phyloP scores from a whole-genome alignment of 2,113 vertebrate genomes.

The Eptesicus fuscus region DNA sequence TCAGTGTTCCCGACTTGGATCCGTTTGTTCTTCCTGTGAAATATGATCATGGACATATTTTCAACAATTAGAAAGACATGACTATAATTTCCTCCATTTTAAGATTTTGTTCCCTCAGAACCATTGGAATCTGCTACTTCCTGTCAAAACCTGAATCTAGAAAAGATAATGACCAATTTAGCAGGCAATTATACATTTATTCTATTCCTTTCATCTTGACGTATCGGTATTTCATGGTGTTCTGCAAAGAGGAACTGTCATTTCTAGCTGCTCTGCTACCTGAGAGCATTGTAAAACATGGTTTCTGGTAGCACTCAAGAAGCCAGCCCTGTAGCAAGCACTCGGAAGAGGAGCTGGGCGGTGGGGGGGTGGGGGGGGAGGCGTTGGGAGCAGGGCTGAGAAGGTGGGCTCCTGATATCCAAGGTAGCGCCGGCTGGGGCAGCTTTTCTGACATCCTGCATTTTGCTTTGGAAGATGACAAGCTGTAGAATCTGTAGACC shows the following conservation, averaged over 20 bases:
- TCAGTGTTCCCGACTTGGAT: background rate
- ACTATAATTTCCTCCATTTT: slow-evolving; percentile 46
- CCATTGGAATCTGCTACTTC: background rate
- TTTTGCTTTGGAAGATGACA: slow-evolving; percentile 24
- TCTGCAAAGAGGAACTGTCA: background rate
- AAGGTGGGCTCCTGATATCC: background rate
- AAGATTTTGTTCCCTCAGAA: background rate
- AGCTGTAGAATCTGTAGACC: background rate
- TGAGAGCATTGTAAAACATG: background rate
- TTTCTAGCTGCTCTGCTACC: background rate
- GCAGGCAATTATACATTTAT: slow-evolving; percentile 37
- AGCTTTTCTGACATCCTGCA: background rate
- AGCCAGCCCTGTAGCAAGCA: background rate
- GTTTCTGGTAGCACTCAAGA: background rate
- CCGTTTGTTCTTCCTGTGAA: slow-evolving; percentile 42
- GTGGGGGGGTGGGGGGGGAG: too few relatives aligned
- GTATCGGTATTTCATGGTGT: background rate
- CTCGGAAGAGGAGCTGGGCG: fast-evolving
- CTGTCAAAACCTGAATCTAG: slow-evolving; percentile 35
- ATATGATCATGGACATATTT: background rate
- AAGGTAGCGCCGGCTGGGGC: background rate
- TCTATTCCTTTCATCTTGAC: background rate
- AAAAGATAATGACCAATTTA: slow-evolving; percentile 32
- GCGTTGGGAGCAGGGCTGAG: fast-evolving
- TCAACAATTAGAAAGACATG: slow-evolving; percentile 7